Evolutionary conservation across 2,797 vertebrate genomes (phyloP), one percentile per base, ranked within the genome.

Genomic region (Brachyrhaphis roseni): DNA sequence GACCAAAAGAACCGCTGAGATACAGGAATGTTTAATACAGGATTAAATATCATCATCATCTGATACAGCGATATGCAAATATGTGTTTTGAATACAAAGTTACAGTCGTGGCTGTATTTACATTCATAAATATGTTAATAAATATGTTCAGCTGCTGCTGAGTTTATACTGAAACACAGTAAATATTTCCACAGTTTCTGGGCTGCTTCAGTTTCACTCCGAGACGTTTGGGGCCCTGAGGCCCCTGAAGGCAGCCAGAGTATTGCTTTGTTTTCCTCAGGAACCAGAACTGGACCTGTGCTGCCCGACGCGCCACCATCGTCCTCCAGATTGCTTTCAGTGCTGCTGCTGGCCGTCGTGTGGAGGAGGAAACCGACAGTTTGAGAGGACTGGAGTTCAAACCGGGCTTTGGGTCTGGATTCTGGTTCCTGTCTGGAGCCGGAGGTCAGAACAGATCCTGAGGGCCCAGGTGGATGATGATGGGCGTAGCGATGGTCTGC

Each of bases 391-490:
- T 68, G 57, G 78, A 80, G 76, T 49, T 73, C 62, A 75, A 81
- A 71, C 39, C 28, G 39, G 49, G 73, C n/a, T 78, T 76, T 64
- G 8, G 81, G 26, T 51, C 72, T 73, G 7, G 49, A 31, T 76
- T 80, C 74, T 41, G 75, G 57, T 55, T 79, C 77, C 51, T 8
- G 78, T 31, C 34, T n/a, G 0, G 12, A 13, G 76, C 31, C 2
- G 8, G 83, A 57, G 88, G 91, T 93, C 92, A 94, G 90, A 93
- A 97, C 94, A 97, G 96, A 93, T 97, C 97, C 95, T 97, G 97
- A 94, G 97, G 95, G 90, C 97, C 96, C 95, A 98, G 96, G 95
- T 97, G 97, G 95, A 98, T 96, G 96, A 97, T 97, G 94, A 97
- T 95, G 87, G 97, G 97, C 84, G 94, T 86, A 78, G 96, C 95